Conservation (phyloP, 2,888 invertebrate species). For the Leptinotarsa rubiginosa region DNA sequence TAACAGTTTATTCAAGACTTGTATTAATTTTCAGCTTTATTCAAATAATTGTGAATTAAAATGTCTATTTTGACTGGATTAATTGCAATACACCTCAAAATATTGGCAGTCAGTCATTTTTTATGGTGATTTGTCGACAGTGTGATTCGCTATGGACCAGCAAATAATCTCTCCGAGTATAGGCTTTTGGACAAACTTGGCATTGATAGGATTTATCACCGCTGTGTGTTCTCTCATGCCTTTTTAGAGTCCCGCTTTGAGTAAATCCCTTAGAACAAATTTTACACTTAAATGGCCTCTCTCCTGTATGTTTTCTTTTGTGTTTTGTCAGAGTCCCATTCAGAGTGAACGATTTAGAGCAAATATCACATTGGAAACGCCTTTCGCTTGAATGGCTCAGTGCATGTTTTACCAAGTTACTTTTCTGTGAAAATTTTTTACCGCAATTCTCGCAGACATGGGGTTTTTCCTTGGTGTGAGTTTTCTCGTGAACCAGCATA, state of each 20-base stretch:
- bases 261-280: background rate
- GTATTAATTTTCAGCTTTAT: no score
- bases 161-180: background rate
- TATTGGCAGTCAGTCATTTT: background rate
- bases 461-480: background rate
- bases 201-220: background rate
- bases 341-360: background rate
- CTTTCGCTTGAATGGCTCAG: background rate
- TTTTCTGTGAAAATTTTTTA: background rate
- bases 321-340: conserved; percentile 1
- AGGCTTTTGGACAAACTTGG: background rate
- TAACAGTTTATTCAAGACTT: no score
- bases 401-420: background rate
- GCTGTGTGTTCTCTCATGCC: background rate
- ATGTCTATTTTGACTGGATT: no score
- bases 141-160: background rate
- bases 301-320: background rate
- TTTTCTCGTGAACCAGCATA: background rate
- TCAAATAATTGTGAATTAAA: no score
- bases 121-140: background rate
- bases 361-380: background rate
- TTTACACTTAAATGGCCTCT: no score
- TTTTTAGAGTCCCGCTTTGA: background rate
- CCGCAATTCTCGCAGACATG: background rate
- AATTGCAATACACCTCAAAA: no score